Base-by-base conservation (phyloP, 1,140 invertebrate species). In the Lerema accius region DNA sequence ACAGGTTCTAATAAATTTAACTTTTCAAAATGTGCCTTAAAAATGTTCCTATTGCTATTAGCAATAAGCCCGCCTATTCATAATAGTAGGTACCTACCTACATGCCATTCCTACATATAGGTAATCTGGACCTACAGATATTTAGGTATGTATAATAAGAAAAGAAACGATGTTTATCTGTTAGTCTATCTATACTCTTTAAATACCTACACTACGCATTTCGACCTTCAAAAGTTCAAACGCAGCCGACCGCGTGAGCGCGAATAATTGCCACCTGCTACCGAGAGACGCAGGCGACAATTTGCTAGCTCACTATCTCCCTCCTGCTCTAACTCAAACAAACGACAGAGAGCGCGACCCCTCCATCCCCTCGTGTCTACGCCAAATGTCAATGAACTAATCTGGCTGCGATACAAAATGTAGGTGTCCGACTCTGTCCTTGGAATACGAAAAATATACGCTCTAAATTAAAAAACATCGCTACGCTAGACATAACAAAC, bases 191-290 rank as follows among this genome's bases (percentile, higher is more conserved):
- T 23, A 23, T 23, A 3, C 19, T 23, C 19, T 5, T n/a, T 37
- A 28, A 11, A n/a, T 49, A n/a, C 43, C 3, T 46, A 46, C 6
- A 49, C 28, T 32, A 43, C 4, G 1, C 7, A 56, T 86, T 84
- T 87, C 76, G 84, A 87, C 86, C 84, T 89, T 89, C 84, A 82
- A 86, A 85, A 85, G 79, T 86, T 85, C 73, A 84, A 81, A 76
- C 76, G 51, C 65, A 58, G 72, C 58, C 73, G 71, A 69, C 76
- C 74, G 82, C 78, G 70, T 81, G 70, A 81, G 77, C 59, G 73
- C 65, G 76, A 77, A 87, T 85, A 77, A 84, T 82, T 65, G 66
- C 66, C 86, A 89, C 84, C 86, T 86, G 86, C 73, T 85, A 73
- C 83, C 71, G 76, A 67, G 80, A 78, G 73, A 80, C 73, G 69